phyloP scores from a whole-genome alignment of 2,888 invertebrate genomes.

The Trichogramma evanescens region DNA sequence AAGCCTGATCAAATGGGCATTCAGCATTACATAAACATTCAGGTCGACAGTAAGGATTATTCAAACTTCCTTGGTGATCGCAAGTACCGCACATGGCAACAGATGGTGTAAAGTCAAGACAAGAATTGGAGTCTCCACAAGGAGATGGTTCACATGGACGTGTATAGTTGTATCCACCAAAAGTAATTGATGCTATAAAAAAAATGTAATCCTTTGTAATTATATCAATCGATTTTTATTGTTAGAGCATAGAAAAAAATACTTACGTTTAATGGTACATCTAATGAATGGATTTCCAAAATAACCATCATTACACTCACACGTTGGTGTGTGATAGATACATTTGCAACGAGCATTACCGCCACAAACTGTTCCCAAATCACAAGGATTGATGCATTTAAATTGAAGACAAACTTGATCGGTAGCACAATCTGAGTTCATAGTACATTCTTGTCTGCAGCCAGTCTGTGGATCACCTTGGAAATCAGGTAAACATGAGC shows the following conservation, averaged over 20 bases:
- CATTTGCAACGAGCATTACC: constrained; percentile 73
- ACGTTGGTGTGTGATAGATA: constrained; percentile 75
- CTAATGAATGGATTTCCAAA: constrained; percentile 75
- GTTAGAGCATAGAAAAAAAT: neutral
- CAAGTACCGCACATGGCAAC: constrained; percentile 77
- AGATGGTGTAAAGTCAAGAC: constrained; percentile 65
- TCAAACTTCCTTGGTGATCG: constrained; percentile 58
- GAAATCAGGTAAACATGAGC: constrained; percentile 70
- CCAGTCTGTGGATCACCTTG: constrained; percentile 72
- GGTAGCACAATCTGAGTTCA: constrained; percentile 72
- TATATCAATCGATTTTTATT: neutral
- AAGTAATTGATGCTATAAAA: constrained; percentile 27
- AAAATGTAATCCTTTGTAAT: neutral
- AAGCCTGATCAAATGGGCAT: constrained; percentile 69
- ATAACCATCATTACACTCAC: constrained; percentile 69
- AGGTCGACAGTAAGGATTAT: constrained; percentile 70
- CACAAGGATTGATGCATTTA: constrained; percentile 69
- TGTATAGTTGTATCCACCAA: constrained; percentile 51
- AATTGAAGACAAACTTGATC: constrained; percentile 69
- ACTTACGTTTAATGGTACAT: constrained; percentile 57
- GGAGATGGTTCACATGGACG: constrained; percentile 72
- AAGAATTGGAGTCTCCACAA: constrained; percentile 62
- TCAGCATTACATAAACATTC: constrained; percentile 78
- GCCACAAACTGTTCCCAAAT: constrained; percentile 67
- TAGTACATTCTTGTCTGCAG: constrained; percentile 72